Base-by-base conservation (phyloP, 2,113 vertebrate genomes). In the Melanotaenia duboulayi region DNA sequence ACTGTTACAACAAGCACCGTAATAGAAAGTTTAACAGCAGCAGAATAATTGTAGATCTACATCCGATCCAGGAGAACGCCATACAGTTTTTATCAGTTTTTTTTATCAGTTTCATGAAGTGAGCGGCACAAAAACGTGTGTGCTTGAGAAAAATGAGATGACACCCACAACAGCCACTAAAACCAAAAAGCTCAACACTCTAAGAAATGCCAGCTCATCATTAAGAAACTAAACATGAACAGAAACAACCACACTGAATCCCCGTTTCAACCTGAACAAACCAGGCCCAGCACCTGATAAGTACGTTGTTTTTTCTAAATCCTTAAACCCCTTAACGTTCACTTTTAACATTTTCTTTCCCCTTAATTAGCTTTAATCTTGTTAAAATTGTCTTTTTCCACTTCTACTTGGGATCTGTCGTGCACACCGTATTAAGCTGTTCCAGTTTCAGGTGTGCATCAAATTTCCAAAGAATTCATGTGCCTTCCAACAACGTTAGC, bases 141-240 rank as follows among this genome's bases (percentile, higher is more conserved):
- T 37, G 11, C 64, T 70, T 14, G 11, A 83, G 66, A 88, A 68
- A 78, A 82, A 72, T 40, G 48, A 70, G 39, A 60, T 39, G 44
- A 90, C 84, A 79, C 88, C 88, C 88, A 86, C 90, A 87, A 19
- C 69, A 69, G 77, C 85, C 83, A 70, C 88, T 71, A 86, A 89
- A 89, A 83, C 88, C 85, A 86, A 86, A 62, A 79, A 39, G 54
- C 25, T 76, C 60, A 23, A 87, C 78, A 66, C 28, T 14, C 40
- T 54, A 61, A 83, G 69, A 85, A 69, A 57, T 68, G 79, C 64
- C 66, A 63, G 40, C 56, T 88, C 86, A 90, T 84, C 79, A 80
- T 55, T 25, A 58, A 16, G 61, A 81, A 74, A 71, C 52, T 51
- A 39, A 57, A 63, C 20, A 50, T 39, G 50, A 69, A 40, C 35